phyloP scores from a whole-genome alignment of 1,140 invertebrate genomes.

The Drosophila rufa region DNA sequence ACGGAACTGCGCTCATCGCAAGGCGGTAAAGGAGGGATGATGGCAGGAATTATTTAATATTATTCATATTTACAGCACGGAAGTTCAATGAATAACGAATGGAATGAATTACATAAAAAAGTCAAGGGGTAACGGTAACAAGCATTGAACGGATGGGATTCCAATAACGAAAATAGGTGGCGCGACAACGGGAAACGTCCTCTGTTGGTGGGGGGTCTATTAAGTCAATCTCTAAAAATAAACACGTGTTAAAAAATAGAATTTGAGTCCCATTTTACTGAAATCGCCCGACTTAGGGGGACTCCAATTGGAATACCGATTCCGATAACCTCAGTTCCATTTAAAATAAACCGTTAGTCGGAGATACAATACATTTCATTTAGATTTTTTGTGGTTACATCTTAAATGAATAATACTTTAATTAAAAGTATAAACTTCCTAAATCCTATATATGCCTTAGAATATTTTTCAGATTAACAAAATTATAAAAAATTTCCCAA shows the following conservation, averaged over 20 bases:
- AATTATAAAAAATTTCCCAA: not conserved
- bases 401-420: not conserved
- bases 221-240: not conserved
- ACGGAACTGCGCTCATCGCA: constrained; percentile 16
- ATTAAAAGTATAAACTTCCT: too few relatives aligned
- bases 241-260: not conserved
- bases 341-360: not conserved
- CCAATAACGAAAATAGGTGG: not conserved
- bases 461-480: not conserved
- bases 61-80: constrained; percentile 38
- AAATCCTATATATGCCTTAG: too few relatives aligned
- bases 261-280: not conserved
- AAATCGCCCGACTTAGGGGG: not conserved
- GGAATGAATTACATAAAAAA: constrained; percentile 11
- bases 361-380: too few relatives aligned
- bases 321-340: not conserved
- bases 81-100: constrained; percentile 19
- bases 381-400: not conserved
- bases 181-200: not conserved
- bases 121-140: constrained; percentile 1
- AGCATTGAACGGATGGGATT: not conserved
- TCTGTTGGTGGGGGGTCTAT: not conserved
- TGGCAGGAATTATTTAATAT: constrained; percentile 31
- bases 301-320: not conserved
- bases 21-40: constrained; percentile 15